A percentile compares a stretch with the other conserved stretches of the same genome.
Evolutionary conservation across 2,113 vertebrate species (phyloP).

Genomic region (Okapia johnstoni): DNA sequence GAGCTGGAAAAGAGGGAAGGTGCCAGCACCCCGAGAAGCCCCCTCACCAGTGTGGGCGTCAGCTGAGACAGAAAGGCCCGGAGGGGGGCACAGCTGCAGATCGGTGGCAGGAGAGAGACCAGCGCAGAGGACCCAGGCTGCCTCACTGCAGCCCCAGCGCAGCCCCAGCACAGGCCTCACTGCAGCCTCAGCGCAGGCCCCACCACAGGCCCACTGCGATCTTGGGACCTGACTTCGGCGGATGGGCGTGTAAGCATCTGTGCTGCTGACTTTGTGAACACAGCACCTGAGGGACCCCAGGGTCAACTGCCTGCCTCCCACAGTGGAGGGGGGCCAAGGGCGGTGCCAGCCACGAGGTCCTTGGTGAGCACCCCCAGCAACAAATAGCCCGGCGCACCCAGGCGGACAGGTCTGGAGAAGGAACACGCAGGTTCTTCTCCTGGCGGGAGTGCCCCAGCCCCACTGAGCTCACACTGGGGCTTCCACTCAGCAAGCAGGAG

Average conservation of each 20-base stretch:
- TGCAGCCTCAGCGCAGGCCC: not conserved
- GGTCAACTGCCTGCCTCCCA: not conserved
- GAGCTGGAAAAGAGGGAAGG: not conserved
- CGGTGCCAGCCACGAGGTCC: not conserved
- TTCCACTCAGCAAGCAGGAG: not conserved
- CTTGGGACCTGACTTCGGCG: not conserved
- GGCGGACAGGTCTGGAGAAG: not conserved
- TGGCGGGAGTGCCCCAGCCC: accelerated
- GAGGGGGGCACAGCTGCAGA: accelerated
- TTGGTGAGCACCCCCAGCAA: not conserved
- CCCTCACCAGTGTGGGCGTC: accelerated
- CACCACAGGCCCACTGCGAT: accelerated
- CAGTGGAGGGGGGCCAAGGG: not conserved
- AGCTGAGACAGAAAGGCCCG: not conserved
- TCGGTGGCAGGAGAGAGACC: accelerated
- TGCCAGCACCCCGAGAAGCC: not conserved
- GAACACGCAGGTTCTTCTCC: not conserved
- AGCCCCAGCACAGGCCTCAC: too few relatives aligned
- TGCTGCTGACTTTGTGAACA: not conserved
- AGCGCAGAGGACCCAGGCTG: not conserved
- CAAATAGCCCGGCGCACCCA: not conserved
- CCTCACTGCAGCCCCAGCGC: not conserved
- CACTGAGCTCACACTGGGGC: not conserved
- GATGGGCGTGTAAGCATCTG: not conserved
- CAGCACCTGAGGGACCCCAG: too few relatives aligned